Conservation (phyloP, 2,797 vertebrate genomes). For the Nasua narica region DNA sequence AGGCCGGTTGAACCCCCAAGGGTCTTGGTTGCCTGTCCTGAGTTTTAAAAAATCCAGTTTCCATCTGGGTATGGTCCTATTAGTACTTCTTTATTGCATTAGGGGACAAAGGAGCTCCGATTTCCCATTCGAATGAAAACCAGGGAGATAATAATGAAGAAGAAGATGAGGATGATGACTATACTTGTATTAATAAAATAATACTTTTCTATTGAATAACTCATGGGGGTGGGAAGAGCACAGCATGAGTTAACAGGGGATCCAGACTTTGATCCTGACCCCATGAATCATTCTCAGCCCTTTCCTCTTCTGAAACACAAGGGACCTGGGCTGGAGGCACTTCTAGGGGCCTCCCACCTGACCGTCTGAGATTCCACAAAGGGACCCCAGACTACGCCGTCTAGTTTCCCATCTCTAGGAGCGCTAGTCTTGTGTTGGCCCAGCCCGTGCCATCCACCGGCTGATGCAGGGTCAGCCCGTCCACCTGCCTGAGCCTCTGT, state of each 20-base stretch:
- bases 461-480: background rate
- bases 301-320: background rate
- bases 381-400: too few relatives aligned
- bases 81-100: background rate
- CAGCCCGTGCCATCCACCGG: accelerated
- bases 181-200: background rate
- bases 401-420: too few relatives aligned
- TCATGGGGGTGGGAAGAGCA: background rate
- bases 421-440: background rate
- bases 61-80: background rate
- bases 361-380: background rate
- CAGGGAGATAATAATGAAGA: background rate
- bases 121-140: background rate
- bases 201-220: background rate
- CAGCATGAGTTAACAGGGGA: too few relatives aligned
- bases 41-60: background rate
- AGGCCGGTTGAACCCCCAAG: background rate
- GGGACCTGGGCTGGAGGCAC: background rate
- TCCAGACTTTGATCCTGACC: background rate
- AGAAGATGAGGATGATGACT: background rate
- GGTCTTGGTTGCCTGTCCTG: background rate
- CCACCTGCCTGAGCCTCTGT: background rate
- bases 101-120: background rate
- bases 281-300: background rate
- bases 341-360: too few relatives aligned